Evolutionary conservation across 92 coral and sea anemone species (phyloP).

Genomic region (Epizoanthus stellaris): DNA sequence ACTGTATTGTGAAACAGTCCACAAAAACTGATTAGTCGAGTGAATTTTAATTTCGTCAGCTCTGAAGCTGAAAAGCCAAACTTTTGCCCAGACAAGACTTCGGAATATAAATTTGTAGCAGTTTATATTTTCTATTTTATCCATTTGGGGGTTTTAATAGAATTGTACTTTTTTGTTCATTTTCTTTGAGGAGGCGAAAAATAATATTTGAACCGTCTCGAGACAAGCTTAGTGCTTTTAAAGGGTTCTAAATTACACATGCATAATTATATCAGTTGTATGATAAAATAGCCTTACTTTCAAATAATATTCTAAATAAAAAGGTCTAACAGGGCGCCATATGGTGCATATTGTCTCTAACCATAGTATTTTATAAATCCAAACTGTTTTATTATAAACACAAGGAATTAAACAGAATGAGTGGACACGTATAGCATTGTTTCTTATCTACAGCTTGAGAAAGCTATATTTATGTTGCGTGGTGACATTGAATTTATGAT

Average conservation of each 20-base stretch:
- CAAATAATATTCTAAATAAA: not conserved
- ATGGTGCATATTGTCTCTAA: not conserved
- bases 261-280: not conserved
- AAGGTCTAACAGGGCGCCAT: not conserved
- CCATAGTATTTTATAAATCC: not conserved
- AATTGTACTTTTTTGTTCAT: not conserved
- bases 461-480: not conserved
- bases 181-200: not conserved
- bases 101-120: not conserved
- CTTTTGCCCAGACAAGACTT: not conserved
- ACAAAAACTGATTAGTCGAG: not conserved
- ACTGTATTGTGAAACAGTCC: not conserved
- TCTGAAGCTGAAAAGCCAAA: not conserved
- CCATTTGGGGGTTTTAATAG: not conserved
- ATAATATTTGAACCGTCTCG: not conserved
- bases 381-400: not conserved
- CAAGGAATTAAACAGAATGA: not conserved
- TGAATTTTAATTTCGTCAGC: not conserved
- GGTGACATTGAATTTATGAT: not conserved
- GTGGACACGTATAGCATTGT: no score
- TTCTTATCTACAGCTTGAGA: not conserved
- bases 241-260: not conserved
- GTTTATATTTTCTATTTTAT: not conserved
- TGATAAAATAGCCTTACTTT: no score
- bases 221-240: not conserved